Evolutionary conservation across 2,888 invertebrate species (phyloP).

Genomic region (Parasteatoda lunata): DNA sequence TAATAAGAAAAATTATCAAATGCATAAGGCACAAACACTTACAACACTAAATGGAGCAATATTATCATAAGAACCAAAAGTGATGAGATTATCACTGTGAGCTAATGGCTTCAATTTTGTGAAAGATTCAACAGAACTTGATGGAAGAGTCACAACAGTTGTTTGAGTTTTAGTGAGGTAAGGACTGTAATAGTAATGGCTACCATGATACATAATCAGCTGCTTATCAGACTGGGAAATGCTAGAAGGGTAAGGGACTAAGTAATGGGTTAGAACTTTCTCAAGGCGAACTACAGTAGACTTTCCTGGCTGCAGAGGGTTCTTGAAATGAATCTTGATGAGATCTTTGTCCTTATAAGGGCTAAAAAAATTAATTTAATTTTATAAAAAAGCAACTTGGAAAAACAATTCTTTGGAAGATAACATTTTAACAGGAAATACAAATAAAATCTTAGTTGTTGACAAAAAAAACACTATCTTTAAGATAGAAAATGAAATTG

Average conservation of each 20-base stretch:
- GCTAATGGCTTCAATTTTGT: conserved; percentile 87
- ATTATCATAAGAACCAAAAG: conserved; percentile 91
- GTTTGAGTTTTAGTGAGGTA: conserved; percentile 88
- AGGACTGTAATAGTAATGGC: conserved; percentile 87
- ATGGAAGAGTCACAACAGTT: conserved; percentile 84
- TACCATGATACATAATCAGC: conserved; percentile 89
- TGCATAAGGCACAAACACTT: conserved; percentile 41
- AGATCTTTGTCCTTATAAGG: conserved; percentile 43
- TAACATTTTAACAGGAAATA: too few relatives aligned
- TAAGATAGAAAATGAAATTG: too few relatives aligned
- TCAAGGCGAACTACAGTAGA: conserved; percentile 78
- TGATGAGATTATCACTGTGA: conserved; percentile 85
- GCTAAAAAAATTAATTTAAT: too few relatives aligned
- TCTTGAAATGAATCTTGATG: conserved; percentile 51
- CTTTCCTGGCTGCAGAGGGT: conserved; percentile 62
- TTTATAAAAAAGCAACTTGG: too few relatives aligned
- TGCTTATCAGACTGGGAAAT: conserved; percentile 96
- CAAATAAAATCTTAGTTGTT: too few relatives aligned
- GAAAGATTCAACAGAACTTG: conserved; percentile 86
- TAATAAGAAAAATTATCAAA: too few relatives aligned
- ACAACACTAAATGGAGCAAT: conserved; percentile 78
- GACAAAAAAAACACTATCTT: too few relatives aligned
- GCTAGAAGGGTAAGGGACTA: conserved; percentile 88
- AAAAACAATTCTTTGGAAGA: too few relatives aligned
- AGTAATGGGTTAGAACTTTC: conserved; percentile 83